Evolutionary conservation across 1,140 invertebrate genomes (phyloP).

Genomic region (Drosophila azteca): DNA sequence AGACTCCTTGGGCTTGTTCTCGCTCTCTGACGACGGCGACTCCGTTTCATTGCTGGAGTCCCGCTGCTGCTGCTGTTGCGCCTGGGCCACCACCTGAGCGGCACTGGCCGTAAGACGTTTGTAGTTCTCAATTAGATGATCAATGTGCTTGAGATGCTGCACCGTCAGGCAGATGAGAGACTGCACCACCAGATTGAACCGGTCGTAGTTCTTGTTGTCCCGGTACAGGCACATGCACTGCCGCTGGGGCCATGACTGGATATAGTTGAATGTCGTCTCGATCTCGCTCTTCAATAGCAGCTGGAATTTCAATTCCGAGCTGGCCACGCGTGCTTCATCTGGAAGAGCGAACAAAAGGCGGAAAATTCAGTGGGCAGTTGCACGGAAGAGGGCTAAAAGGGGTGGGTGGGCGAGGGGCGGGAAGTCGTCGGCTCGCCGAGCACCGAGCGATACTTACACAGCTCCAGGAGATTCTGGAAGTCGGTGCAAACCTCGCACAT

Average conservation of each 20-base stretch:
- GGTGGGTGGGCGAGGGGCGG: constrained; percentile 10
- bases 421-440: constrained; percentile 31
- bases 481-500: constrained; percentile 76
- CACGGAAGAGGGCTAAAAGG: not conserved
- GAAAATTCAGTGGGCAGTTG: constrained; percentile 1
- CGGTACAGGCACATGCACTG: constrained; percentile 97
- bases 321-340: constrained; percentile 87
- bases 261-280: constrained; percentile 87
- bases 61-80: constrained; percentile 51
- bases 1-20: constrained; percentile 46
- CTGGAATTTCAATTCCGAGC: constrained; percentile 86
- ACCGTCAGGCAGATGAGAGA: constrained; percentile 90
- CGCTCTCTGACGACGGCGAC: constrained; percentile 21
- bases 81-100: constrained; percentile 69
- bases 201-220: constrained; percentile 94
- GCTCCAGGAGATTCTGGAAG: constrained; percentile 73
- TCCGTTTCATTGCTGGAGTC: constrained; percentile 39
- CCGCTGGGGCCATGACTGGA: constrained; percentile 89
- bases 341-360: constrained; percentile 40
- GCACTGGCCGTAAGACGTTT: constrained; percentile 71
- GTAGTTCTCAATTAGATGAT: constrained; percentile 85
- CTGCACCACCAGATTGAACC: constrained; percentile 93
- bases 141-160: constrained; percentile 89
- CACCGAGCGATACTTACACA: constrained; percentile 64
- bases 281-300: constrained; percentile 87